A percentile compares a stretch with the other conserved stretches of the same genome.
Conservation (phyloP, 2,113 vertebrate genomes). For the Leuciscus idus region DNA sequence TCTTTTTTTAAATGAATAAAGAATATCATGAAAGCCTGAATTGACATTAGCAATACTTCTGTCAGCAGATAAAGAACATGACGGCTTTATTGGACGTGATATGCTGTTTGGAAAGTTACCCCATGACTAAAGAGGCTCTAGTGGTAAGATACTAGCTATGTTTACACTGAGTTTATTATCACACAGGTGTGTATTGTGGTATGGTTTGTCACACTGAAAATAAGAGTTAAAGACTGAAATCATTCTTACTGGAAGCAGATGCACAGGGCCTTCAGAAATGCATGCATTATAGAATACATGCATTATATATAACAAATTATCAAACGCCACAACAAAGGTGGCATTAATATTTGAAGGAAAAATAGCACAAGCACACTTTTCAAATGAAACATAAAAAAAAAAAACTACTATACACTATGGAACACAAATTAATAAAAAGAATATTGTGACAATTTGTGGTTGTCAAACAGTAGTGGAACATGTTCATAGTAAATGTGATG, state of each 20-base stretch:
- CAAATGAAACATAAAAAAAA: no score
- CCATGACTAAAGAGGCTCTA: conserved; percentile 97
- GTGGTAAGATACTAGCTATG: conserved; percentile 79
- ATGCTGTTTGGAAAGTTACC: conserved; percentile 94
- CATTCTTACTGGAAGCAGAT: background rate
- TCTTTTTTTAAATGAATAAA: background rate
- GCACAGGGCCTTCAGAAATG: background rate
- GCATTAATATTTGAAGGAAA: no score
- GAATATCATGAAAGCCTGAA: background rate
- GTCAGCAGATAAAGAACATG: conserved; percentile 93
- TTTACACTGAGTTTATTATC: background rate
- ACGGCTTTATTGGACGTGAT: conserved; percentile 95
- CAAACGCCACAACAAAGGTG: background rate
- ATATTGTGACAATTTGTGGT: no score
- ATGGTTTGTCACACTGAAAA: background rate
- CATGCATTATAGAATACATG: no score
- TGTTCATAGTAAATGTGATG: no score
- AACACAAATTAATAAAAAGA: no score
- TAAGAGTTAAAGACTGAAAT: background rate
- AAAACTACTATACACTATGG: no score
- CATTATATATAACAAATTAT: background rate
- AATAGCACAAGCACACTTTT: no score
- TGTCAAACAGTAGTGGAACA: no score
- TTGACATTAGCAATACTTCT: conserved; percentile 2
- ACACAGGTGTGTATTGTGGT: background rate